Evolutionary conservation across 1,140 invertebrate genomes (phyloP).

Genomic region (Penaeus indicus): DNA sequence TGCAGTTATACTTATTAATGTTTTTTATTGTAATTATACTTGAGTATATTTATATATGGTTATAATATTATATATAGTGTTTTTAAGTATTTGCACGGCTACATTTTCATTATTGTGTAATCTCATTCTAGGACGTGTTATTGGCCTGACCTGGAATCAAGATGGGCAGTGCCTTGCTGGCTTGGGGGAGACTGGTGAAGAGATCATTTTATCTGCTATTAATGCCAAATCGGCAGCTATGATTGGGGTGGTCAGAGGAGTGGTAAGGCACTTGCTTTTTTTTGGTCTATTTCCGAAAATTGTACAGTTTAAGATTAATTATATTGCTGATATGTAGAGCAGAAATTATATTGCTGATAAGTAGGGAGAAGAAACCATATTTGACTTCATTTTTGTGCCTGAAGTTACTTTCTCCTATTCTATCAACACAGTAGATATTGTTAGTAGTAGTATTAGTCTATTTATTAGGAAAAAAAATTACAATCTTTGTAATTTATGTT

Average conservation of each 20-base stretch:
- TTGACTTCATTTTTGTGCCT: too few species aligned
- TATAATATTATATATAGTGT: too few species aligned
- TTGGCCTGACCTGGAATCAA: constrained; percentile 47
- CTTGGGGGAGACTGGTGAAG: constrained; percentile 25
- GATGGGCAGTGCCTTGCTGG: constrained; percentile 52
- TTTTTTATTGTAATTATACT: too few species aligned
- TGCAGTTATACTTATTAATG: too few species aligned
- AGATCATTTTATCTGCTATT: constrained; percentile 38
- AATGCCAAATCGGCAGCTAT: constrained; percentile 45
- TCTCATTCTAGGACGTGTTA: constrained; percentile 31
- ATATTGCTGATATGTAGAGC: not conserved
- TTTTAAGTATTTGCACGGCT: too few species aligned
- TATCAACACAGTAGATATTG: too few species aligned
- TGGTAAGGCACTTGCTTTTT: constrained; percentile 24
- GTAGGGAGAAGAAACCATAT: too few species aligned
- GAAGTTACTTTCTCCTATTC: too few species aligned
- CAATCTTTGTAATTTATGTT: not conserved
- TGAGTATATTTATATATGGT: too few species aligned
- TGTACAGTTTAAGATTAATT: not conserved
- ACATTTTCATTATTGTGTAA: not conserved
- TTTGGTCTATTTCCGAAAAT: not conserved
- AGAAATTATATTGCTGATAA: not conserved
- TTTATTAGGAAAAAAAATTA: not conserved
- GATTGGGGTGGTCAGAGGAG: constrained; percentile 43
- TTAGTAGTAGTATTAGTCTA: too few species aligned